Evolutionary conservation across 2,888 invertebrate species (phyloP).

Genomic region (Ypsolopha sequella): DNA sequence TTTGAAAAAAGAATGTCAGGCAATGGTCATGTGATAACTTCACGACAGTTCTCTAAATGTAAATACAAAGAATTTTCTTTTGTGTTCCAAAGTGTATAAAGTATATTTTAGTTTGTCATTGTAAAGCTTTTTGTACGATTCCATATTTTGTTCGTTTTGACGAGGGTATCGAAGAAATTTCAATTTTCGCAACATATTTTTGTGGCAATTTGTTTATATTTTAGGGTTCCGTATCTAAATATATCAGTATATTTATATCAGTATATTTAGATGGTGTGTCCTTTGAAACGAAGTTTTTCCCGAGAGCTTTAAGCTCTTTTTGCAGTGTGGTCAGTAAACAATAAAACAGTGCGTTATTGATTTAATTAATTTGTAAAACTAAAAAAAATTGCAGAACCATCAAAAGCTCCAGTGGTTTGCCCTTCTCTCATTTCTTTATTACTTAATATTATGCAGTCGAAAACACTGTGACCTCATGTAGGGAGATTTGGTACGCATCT

Average conservation of each 20-base stretch:
- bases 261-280: too few relatives aligned
- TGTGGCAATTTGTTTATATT: slow-evolving; percentile 2
- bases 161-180: slow-evolving; percentile 35
- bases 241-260: too few relatives aligned
- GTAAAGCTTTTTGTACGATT: slow-evolving; percentile 1
- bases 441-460: slow-evolving; percentile 38
- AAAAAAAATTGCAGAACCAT: too few relatives aligned
- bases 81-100: slow-evolving; percentile 11
- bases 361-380: too few relatives aligned
- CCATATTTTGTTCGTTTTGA: slow-evolving; percentile 23
- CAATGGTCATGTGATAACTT: too few relatives aligned
- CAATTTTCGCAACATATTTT: slow-evolving; percentile 35
- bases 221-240: too few relatives aligned
- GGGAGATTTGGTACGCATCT: slow-evolving; percentile 44
- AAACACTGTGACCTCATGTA: slow-evolving; percentile 24
- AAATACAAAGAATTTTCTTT: background rate
- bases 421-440: slow-evolving; percentile 24
- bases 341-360: too few relatives aligned
- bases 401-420: slow-evolving; percentile 16
- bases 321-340: too few relatives aligned
- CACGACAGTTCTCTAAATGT: too few relatives aligned
- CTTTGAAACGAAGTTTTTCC: too few relatives aligned
- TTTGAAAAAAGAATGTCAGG: too few relatives aligned
- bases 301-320: too few relatives aligned
- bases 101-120: slow-evolving; percentile 13